Evolutionary conservation across 2,113 vertebrate genomes (phyloP), one percentile per base, ranked within the genome.

Genomic region (Phyllopteryx taeniolatus): DNA sequence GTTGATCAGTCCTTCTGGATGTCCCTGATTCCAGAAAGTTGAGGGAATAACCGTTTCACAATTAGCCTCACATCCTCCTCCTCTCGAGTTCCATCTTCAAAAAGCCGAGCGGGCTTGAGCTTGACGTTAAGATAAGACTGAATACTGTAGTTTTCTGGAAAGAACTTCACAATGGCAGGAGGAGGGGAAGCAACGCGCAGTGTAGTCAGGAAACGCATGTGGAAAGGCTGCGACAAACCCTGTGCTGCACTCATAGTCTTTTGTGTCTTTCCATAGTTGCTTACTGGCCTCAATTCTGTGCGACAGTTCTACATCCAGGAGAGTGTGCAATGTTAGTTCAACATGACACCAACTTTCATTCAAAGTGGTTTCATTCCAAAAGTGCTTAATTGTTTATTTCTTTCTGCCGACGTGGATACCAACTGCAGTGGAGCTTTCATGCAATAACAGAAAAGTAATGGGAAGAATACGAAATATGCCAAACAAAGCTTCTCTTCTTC

Each of bases 151-250:
- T 8, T 39, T 44, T 67, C 42, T 80, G 66, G 57, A 46, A 77
- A 81, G 51, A 70, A 57, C 31, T 49, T 67, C 10, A 19, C 83
- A 81, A 84, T 87, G 67, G 72, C 76, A 64, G 71, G 65, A 67
- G 70, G 31, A 66, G 85, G 62, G 86, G 83, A 78, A 83, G 64
- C 9, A 56, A 67, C 54, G 46, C 79, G 59, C 64, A 12, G 49
- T 44, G 62, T 67, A 75, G 59, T 63, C 89, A 90, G 91, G 89
- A 92, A 91, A 70, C 87, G n/a, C 8, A 22, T 47, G 67, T 49
- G 71, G 79, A 78, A 78, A 79, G 68, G 2, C 57, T 59, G 60
- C 68, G 77, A 69, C 70, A 66, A n/a, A 66, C 12, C 11, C 43
- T 46, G 43, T 22, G 14, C 64, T 66, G 43, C n/a, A 22, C 13